A percentile compares a stretch with the other conserved stretches of the same genome.
Conservation (phyloP, 2,113 vertebrate species). For the Chamaea fasciata region DNA sequence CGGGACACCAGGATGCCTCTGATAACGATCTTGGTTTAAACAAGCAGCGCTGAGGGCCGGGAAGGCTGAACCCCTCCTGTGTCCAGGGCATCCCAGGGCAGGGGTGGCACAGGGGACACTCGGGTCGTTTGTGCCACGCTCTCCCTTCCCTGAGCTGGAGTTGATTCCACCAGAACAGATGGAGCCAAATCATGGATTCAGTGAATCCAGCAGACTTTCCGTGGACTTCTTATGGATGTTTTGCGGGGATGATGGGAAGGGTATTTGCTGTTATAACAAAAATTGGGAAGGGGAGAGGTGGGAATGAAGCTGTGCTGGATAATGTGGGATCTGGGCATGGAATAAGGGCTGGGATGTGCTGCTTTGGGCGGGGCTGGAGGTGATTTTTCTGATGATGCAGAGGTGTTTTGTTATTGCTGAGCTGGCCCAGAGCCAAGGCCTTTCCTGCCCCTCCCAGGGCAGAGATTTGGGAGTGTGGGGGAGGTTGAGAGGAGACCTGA, state of each 20-base stretch:
- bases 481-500: too few relatives aligned
- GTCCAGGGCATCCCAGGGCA: background rate
- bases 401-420: too few relatives aligned
- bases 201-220: background rate
- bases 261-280: background rate
- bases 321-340: background rate
- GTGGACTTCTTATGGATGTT: background rate
- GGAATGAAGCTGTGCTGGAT: background rate
- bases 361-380: too few relatives aligned
- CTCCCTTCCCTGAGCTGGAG: background rate
- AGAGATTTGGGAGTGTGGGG: too few relatives aligned
- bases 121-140: background rate
- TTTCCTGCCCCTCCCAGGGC: too few relatives aligned
- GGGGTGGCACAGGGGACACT: background rate
- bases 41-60: background rate
- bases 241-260: background rate
- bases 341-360: background rate
- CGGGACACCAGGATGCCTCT: fast-evolving
- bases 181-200: background rate
- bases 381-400: background rate
- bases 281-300: background rate
- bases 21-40: background rate
- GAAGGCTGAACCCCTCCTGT: background rate
- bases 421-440: too few relatives aligned
- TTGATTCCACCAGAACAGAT: background rate